A percentile compares a stretch with the other conserved stretches of the same genome.
Evolutionary conservation across 2,888 invertebrate genomes (phyloP).

Genomic region (Melanostoma mellinum): DNA sequence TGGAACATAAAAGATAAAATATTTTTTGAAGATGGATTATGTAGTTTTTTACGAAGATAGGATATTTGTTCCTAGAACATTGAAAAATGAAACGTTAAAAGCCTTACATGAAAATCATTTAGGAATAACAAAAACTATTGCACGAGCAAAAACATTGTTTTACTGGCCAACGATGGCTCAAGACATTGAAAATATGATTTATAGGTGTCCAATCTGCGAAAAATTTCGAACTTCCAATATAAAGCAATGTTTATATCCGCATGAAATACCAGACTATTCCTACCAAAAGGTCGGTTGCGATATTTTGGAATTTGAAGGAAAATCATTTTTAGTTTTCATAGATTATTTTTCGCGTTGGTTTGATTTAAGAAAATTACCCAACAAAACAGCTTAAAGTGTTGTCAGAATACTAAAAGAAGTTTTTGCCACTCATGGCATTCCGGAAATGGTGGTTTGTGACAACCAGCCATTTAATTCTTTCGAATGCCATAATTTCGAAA

Average conservation of each 20-base stretch:
- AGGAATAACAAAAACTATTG: conserved; percentile 26
- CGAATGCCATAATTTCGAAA: conserved; percentile 27
- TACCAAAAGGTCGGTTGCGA: conserved; percentile 45
- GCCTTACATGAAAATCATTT: conserved; percentile 33
- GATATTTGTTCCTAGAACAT: conserved; percentile 22
- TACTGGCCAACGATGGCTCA: conserved; percentile 14
- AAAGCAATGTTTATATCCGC: conserved; percentile 13
- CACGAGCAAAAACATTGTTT: conserved; percentile 22
- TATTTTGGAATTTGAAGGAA: conserved; percentile 44
- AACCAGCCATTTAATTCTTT: conserved; percentile 42
- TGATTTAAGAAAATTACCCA: neutral
- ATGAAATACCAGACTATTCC: conserved; percentile 28
- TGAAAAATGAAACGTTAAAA: neutral
- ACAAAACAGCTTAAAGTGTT: conserved; percentile 16
- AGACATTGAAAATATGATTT: conserved; percentile 20
- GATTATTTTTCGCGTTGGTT: conserved; percentile 18
- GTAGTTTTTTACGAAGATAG: neutral
- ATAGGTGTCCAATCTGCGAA: conserved; percentile 22
- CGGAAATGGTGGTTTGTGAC: conserved; percentile 37
- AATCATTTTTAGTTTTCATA: conserved; percentile 24
- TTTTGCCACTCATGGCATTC: conserved; percentile 36
- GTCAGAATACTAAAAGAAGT: conserved; percentile 15
- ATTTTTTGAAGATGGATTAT: conserved; percentile 46
- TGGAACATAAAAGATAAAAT: conserved; percentile 40
- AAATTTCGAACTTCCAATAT: conserved; percentile 13